Conservation (phyloP, 2,888 invertebrate genomes). For the Helobdella robusta region DNA sequence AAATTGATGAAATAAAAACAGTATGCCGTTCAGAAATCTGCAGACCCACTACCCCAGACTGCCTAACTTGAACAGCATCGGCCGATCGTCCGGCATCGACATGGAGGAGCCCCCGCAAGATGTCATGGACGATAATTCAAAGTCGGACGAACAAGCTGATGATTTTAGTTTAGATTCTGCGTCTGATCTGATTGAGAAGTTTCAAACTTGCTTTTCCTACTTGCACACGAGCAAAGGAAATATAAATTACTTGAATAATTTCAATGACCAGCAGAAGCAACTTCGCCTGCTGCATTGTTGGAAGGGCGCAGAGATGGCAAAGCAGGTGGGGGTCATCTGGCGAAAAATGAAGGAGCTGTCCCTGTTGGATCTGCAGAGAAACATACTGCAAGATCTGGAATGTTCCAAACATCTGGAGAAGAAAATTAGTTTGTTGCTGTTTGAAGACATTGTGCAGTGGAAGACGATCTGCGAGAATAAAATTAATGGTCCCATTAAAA, state of each 20-base stretch:
- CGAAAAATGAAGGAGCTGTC: slow-evolving; percentile 41
- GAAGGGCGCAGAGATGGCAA: slow-evolving; percentile 39
- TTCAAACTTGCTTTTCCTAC: too few relatives aligned
- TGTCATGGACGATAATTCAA: slow-evolving; percentile 22
- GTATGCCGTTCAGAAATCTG: too few relatives aligned
- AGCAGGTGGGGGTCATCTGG: slow-evolving; percentile 40
- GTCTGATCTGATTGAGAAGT: slow-evolving; percentile 38
- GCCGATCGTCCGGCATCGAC: slow-evolving; percentile 38
- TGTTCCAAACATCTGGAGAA: slow-evolving; percentile 39
- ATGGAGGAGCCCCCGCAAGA: slow-evolving; percentile 39
- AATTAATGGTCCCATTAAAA: slow-evolving; percentile 32
- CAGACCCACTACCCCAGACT: slow-evolving; percentile 33
- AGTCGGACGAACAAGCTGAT: slow-evolving; percentile 25
- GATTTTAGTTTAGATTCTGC: slow-evolving; percentile 39
- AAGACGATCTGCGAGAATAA: slow-evolving; percentile 42
- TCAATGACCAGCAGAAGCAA: slow-evolving; percentile 15
- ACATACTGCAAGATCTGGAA: slow-evolving; percentile 41
- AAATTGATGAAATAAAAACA: too few relatives aligned
- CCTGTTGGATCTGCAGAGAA: slow-evolving; percentile 41
- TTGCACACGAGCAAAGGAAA: too few relatives aligned
- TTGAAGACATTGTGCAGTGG: slow-evolving; percentile 41
- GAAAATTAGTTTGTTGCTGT: slow-evolving; percentile 40
- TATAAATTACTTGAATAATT: too few relatives aligned
- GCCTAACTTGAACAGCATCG: slow-evolving; percentile 40
- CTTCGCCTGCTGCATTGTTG: slow-evolving; percentile 43